Percentiles rank a stretch among this genome's conserved stretches.
phyloP scores from a whole-genome alignment of 2,797 vertebrate species.

The Melanotaenia boesemani region DNA sequence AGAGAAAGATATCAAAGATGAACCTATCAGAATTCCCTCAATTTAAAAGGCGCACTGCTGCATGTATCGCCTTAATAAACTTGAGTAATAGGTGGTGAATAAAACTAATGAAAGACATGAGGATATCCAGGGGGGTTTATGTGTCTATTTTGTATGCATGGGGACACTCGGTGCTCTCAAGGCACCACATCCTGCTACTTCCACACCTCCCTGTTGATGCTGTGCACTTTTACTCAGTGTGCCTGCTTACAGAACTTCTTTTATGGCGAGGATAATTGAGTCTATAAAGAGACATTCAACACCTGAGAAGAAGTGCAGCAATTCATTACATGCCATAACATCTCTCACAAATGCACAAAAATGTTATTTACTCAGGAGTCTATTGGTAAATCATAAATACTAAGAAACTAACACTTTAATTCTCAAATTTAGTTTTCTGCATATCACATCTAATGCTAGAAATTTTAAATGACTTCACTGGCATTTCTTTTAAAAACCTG shows the following conservation, averaged over 20 bases:
- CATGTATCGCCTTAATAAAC: constrained; percentile 31
- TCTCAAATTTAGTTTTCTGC: neutral
- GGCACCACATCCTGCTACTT: constrained; percentile 11
- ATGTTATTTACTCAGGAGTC: constrained; percentile 74
- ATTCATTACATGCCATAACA: constrained; percentile 78
- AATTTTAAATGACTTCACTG: neutral
- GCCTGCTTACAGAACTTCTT: constrained; percentile 70
- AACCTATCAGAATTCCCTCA: constrained; percentile 36
- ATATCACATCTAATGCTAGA: neutral
- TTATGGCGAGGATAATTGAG: constrained; percentile 85
- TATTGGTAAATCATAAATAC: constrained; percentile 23
- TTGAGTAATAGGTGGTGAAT: constrained; percentile 37
- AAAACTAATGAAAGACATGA: constrained; percentile 36
- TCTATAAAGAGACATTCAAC: constrained; percentile 78
- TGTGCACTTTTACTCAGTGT: constrained; percentile 64
- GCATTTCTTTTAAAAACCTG: constrained; percentile 9
- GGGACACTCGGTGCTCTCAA: constrained; percentile 10
- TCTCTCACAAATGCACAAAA: constrained; percentile 80
- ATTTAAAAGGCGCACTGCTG: constrained; percentile 50
- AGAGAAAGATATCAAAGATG: constrained; percentile 51
- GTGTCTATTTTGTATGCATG: constrained; percentile 37
- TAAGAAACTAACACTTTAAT: neutral
- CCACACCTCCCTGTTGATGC: constrained; percentile 10
- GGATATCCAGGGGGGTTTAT: constrained; percentile 35
- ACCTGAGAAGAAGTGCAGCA: constrained; percentile 80